Percentiles rank a stretch among this genome's conserved stretches.
Conservation (phyloP, 1,140 invertebrate species). For the Pissodes strobi region DNA sequence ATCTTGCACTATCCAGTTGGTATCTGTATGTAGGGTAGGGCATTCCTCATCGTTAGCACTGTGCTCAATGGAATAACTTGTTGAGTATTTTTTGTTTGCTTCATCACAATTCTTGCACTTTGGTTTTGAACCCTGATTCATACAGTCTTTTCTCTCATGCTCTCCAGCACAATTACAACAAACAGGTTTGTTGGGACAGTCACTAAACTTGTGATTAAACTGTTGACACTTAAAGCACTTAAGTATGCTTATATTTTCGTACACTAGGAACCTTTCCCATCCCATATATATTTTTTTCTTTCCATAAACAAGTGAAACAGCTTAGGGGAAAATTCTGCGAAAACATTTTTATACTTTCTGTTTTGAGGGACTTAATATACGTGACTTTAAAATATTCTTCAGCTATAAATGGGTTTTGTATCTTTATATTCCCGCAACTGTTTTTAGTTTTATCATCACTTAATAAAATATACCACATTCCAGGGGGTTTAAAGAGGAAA, state of each 20-base stretch:
- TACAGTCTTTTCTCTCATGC: neutral
- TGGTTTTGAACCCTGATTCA: neutral
- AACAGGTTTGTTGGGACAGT: neutral
- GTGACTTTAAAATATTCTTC: slow-evolving; percentile 2
- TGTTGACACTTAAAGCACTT: slow-evolving; percentile 7
- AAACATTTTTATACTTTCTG: neutral
- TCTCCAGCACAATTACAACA: neutral
- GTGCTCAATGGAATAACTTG: neutral
- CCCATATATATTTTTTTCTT: neutral
- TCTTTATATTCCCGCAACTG: too few relatives aligned
- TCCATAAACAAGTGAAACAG: neutral
- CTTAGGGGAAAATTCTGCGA: neutral
- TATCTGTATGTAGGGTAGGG: neutral
- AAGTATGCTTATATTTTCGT: slow-evolving; percentile 1
- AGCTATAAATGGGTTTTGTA: neutral
- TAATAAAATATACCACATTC: too few relatives aligned
- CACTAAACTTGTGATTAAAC: neutral
- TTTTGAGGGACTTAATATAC: neutral
- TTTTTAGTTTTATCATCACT: too few relatives aligned
- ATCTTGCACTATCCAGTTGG: neutral
- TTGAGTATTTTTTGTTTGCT: neutral
- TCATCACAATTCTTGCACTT: neutral
- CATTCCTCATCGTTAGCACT: neutral
- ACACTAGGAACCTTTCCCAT: neutral
- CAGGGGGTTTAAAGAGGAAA: too few relatives aligned